Evolutionary conservation across 2,888 invertebrate genomes (phyloP), one percentile per base, ranked within the genome.

Genomic region (Melanotus villosus): DNA sequence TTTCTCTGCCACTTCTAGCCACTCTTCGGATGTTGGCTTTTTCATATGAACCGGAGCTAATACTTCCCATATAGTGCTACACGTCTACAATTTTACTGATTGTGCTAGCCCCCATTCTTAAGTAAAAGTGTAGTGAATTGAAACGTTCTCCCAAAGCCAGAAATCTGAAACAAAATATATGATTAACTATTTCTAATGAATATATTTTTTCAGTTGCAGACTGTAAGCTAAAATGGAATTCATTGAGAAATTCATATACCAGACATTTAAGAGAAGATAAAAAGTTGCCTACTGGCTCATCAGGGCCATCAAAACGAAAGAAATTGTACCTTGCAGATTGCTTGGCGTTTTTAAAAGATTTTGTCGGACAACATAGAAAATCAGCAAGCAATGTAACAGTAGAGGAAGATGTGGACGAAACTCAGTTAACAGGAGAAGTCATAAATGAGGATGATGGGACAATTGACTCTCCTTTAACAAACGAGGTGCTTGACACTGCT

Each of bases 61-160:
- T 9, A 34, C 34, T 10, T 57, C 34, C 57, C 58, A 57, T 43
- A 57, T 34, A 18, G 54, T 14, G 1, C 0, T 30, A 21, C 56
- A 57, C 1, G 50, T 57, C 47, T 45, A 58, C 50, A n/a, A 65
- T 43, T 21, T 34, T 65, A 2, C 43, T 12, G n/a, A 65, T 65
- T 1, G 45, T 65, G 12, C n/a, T 57, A 1, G 21, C 57, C 21
- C 58, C 47, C 2, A 65, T 58, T 10, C 65, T 5, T 21, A 58
- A 58, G n/a, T 50, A 18, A n/a, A 10, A 63, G 12, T 45, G 45
- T 30, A 58, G 23, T 4, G 43, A 57, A 6, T 45, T 26, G 18
- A 58, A 58, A 12, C 45, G 47, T 43, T 41, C 65, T 7, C 65
- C 65, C 3, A 34, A 21, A 30, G 65, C 65, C 6, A 65, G 23